phyloP scores from a whole-genome alignment of 2,113 vertebrate genomes.

The Australoheros scitulus region DNA sequence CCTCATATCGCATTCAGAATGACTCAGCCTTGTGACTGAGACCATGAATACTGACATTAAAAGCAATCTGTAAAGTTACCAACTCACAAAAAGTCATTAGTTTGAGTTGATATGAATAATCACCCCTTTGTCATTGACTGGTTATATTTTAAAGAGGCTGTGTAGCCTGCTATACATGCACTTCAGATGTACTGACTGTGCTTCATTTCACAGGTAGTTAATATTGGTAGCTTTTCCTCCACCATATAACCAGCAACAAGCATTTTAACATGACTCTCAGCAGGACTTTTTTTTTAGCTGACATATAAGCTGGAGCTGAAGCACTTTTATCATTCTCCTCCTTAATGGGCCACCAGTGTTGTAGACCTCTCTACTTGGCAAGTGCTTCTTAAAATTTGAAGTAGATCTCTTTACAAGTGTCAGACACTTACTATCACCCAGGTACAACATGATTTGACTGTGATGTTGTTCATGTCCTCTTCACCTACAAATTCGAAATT shows the following conservation, averaged over 20 bases:
- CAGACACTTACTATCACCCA: not conserved
- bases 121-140: too few relatives aligned
- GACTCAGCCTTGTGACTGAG: not conserved
- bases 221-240: not conserved
- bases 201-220: not conserved
- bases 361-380: not conserved
- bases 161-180: not conserved
- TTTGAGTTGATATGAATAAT: too few relatives aligned
- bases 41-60: not conserved
- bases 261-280: not conserved
- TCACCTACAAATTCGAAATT: not conserved
- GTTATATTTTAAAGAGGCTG: not conserved
- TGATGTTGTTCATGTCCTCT: not conserved
- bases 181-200: not conserved
- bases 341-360: not conserved
- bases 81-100: too few relatives aligned
- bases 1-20: not conserved
- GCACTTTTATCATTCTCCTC: not conserved
- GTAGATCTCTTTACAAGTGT: not conserved
- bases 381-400: conserved; percentile 1
- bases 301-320: not conserved
- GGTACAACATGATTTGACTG: not conserved
- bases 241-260: not conserved
- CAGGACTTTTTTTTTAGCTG: not conserved
- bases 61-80: not conserved